phyloP scores from a whole-genome alignment of 2,113 vertebrate species.

The Callaeas wilsoni region DNA sequence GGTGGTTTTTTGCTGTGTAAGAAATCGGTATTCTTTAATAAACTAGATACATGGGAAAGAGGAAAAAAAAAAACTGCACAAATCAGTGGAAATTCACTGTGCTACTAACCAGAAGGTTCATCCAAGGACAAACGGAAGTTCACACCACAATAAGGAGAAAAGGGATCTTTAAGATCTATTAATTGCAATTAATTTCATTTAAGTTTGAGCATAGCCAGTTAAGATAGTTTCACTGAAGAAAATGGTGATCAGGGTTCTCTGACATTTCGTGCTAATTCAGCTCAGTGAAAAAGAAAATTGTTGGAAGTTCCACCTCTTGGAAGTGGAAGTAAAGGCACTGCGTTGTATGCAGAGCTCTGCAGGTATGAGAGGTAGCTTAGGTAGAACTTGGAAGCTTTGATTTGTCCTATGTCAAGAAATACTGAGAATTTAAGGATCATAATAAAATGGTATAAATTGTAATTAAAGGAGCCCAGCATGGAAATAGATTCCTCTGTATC shows the following conservation, averaged over 20 bases:
- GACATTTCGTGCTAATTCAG: not conserved
- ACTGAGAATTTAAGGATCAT: not conserved
- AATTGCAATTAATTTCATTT: not conserved
- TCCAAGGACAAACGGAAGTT: not conserved
- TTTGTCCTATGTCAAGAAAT: not conserved
- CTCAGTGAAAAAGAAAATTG: not conserved
- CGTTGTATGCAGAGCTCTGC: not conserved
- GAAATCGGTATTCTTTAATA: not conserved
- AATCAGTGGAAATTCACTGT: not conserved
- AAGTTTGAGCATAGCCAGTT: not conserved
- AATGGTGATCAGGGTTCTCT: not conserved
- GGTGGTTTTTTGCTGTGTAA: not conserved
- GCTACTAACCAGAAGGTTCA: not conserved
- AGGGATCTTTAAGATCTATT: not conserved
- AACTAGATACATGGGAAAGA: not conserved
- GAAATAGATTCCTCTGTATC: not conserved
- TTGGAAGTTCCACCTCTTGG: not conserved
- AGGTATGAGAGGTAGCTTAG: too few relatives aligned
- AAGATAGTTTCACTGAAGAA: not conserved
- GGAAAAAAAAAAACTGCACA: not conserved
- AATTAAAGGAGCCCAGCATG: not conserved
- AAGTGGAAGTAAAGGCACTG: not conserved
- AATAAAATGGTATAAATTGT: not conserved
- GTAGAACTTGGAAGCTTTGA: not conserved
- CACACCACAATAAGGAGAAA: not conserved